Base-by-base conservation (phyloP, 2,888 invertebrate genomes). In the Drosophila tanythrix region DNA sequence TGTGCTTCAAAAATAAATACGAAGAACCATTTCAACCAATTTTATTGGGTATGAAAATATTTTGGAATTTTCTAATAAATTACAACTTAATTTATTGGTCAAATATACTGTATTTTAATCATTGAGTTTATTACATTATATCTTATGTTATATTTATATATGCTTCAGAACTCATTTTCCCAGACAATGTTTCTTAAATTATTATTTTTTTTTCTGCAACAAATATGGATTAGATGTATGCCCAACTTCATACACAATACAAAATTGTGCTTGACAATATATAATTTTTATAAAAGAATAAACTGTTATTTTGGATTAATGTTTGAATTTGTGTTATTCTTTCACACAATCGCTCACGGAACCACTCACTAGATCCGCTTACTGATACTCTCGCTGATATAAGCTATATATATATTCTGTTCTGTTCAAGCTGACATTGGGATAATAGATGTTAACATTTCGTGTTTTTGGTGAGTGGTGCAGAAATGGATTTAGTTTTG, bases 181-280 rank as follows among this genome's bases (percentile, higher is more conserved):
- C 31, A 52, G 31, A 29, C 15, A 46, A 15, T 46, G 7, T 21
- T 46, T 21, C 7, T 21, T 46, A 7, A 13, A 21, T 43, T 21
- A 21, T 21, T 46, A 43, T 43, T 46, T 46, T 10, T 4, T 51
- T 25, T 18, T 43, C 10, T 48, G 25, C 7, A n/a, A 15, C 15
- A 33, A 21, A 43, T 21, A 6, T 55, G 36, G 7, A 31, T 43
- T 15, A 36, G 10, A 27, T 18, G 10, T 46, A 31, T 53, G 31
- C 11, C 56, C 15, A 11, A 36, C 13, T 29, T 51, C 18, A 55
- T 15, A 56, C 33, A 46, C 52, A 52, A 70, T 43, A 46, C 40
- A 55, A 46, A 79, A 83, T 89, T 84, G 92, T 92, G 92, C 92
- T 92, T 92, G 92, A 92, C 92, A 92, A 92, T 92, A 92, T 92